phyloP scores from a whole-genome alignment of 2,113 vertebrate species.

The Melierax canorus region DNA sequence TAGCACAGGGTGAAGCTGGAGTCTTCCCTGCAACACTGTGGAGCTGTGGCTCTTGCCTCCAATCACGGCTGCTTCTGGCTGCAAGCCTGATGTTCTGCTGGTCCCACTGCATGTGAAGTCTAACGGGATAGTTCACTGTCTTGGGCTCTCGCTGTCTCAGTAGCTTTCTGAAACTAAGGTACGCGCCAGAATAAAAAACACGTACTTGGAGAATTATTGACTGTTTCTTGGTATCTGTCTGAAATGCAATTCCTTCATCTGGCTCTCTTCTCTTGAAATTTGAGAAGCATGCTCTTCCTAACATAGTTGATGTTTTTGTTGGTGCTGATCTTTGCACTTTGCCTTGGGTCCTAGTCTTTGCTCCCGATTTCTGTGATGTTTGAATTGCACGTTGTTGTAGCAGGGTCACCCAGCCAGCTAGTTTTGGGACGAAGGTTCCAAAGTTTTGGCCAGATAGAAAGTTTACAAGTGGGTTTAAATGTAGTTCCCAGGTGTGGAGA shows the following conservation, averaged over 20 bases:
- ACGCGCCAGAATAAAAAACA: background rate
- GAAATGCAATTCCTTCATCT: background rate
- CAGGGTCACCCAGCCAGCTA: background rate
- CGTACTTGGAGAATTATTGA: rapidly evolving
- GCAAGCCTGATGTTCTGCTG: background rate
- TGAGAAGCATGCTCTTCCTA: background rate
- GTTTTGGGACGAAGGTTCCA: background rate
- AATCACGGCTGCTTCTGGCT: background rate
- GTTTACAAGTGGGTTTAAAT: background rate
- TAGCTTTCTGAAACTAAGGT: background rate
- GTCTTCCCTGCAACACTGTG: too few relatives aligned
- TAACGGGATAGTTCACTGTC: rapidly evolving
- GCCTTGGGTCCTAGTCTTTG: background rate
- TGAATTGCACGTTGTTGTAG: background rate
- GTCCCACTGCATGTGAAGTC: rapidly evolving
- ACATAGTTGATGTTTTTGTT: background rate
- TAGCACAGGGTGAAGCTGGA: background rate
- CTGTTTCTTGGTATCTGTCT: background rate
- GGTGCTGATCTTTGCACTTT: conserved; percentile 35
- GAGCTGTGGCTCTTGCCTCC: background rate
- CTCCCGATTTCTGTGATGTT: background rate
- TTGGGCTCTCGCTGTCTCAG: background rate
- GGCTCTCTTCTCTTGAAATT: background rate
- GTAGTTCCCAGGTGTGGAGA: background rate
- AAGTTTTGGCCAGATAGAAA: background rate